Evolutionary conservation across 2,113 vertebrate species (phyloP).

Genomic region (Chlorodrepanis virens): DNA sequence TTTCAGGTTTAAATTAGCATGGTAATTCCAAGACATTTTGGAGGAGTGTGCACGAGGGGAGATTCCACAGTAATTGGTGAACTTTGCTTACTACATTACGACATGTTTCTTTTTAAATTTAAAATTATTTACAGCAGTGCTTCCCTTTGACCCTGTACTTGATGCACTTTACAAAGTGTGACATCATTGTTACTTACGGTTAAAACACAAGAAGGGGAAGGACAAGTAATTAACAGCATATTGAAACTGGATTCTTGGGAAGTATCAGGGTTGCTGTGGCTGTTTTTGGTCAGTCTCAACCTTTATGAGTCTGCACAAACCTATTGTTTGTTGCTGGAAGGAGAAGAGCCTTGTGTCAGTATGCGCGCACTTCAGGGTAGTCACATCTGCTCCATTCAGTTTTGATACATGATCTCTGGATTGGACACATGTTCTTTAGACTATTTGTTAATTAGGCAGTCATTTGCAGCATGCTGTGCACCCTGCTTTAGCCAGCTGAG

Average conservation of each 20-base stretch:
- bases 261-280: neutral
- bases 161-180: neutral
- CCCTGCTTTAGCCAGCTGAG: neutral
- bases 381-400: neutral
- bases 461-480: neutral
- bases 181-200: neutral
- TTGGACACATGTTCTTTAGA: neutral
- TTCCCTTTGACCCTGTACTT: neutral
- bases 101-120: neutral
- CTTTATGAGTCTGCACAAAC: neutral
- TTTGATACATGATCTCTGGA: neutral
- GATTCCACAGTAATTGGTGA: neutral
- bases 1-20: neutral
- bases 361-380: neutral
- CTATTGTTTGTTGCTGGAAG: neutral
- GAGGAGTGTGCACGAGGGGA: fast-evolving
- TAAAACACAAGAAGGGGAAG: neutral
- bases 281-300: neutral
- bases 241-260: neutral
- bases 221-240: neutral
- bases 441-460: neutral
- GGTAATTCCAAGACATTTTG: neutral
- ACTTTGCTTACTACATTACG: neutral
- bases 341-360: neutral
- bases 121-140: neutral